Evolutionary conservation across 2,113 vertebrate genomes (phyloP), one percentile per base, ranked within the genome.

Genomic region (Lasiurus cinereus): DNA sequence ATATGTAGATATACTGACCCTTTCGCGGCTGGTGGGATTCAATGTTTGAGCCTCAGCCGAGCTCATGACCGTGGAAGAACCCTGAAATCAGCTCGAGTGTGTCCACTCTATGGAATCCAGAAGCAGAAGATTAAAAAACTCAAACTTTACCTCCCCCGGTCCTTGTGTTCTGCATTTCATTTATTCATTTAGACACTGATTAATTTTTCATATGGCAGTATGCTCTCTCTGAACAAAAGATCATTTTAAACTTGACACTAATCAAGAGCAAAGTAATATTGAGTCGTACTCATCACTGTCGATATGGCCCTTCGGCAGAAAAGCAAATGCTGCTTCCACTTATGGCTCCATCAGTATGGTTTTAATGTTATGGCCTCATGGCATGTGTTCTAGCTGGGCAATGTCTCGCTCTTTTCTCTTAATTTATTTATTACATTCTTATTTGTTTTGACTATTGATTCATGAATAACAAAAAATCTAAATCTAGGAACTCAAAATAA

Each of bases 61-160:
- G 5, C 19, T 10, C 14, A 0, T 8, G 14, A 18, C 10, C 22
- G 0, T 0, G 15, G 31, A 10, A 33, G 24, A 80, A 27, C 31
- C 27, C 69, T 22, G 4, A 3, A 11, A 14, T 43, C 27, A 66
- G 43, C 46, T 83, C 8, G 0, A 4, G 3, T 0, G 5, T 6
- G 0, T 18, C 50, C 36, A 14, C 18, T n/a, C 73, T 72, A 29
- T 50, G 29, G 22, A 24, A 36, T 0, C 50, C 73, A 66, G 50
- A 66, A 83, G 43, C 12, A 39, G 5, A 6, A 1, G 18, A 66
- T 1, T 6, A 27, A 54, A 66, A 24, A 15, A 36, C 8, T 14
- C 24, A 52, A 7, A 8, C 2, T 9, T 33, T 36, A 27, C 74
- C 18, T 36, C 13, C 29, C 73, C 0, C 39, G 12, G 72, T 36